Evolutionary conservation across 2,888 invertebrate species (phyloP).

Genomic region (Colostygia pectinataria): DNA sequence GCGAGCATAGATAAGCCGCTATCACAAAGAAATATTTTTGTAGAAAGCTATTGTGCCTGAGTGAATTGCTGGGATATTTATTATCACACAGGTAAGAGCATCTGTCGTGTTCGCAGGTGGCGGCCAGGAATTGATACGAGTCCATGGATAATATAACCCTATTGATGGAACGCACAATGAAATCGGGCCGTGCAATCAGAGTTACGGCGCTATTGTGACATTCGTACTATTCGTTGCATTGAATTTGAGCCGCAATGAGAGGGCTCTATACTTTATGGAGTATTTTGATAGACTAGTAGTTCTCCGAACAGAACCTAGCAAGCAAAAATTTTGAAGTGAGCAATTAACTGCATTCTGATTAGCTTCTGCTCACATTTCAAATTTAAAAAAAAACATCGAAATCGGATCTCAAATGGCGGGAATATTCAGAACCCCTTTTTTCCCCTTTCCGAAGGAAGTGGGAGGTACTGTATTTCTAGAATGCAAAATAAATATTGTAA

Average conservation of each 20-base stretch:
- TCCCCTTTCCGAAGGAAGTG: no score
- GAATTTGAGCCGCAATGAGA: neutral
- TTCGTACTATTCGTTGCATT: constrained; percentile 4
- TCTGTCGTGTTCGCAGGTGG: constrained; percentile 19
- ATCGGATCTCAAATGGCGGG: no score
- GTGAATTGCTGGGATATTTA: constrained; percentile 1
- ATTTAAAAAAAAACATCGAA: no score
- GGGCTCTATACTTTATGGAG: no score
- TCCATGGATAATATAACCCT: constrained; percentile 42
- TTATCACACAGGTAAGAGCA: constrained; percentile 5
- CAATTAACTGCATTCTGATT: no score
- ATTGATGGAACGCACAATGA: constrained; percentile 57
- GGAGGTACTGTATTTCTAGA: no score
- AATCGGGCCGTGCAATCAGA: constrained; percentile 58
- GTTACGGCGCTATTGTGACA: constrained; percentile 59
- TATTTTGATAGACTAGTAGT: no score
- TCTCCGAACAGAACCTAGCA: no score
- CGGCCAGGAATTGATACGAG: constrained; percentile 39
- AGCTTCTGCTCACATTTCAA: no score
- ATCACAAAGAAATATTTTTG: constrained; percentile 7
- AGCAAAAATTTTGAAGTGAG: no score
- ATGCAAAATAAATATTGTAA: no score
- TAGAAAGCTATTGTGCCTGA: neutral
- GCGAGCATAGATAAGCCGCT: neutral
- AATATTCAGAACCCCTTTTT: no score